Base-by-base conservation (phyloP, 2,113 vertebrate species). In the Sebastes schlegelii region DNA sequence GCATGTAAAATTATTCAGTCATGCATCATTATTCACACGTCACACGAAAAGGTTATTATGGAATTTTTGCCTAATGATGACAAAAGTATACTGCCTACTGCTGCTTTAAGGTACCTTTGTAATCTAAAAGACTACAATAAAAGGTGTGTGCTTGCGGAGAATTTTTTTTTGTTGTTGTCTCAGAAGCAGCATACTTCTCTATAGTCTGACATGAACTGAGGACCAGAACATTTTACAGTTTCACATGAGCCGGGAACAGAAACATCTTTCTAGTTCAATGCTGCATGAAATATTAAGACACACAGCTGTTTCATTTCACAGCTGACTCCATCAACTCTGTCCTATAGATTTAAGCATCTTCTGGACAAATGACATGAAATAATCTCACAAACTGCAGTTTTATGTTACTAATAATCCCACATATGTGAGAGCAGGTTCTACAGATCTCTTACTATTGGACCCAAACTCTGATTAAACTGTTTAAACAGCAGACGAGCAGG, bases 211-310 rank as follows among this genome's bases (percentile, higher is more conserved):
- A 21, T 67, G 23, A 51, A 6, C 19, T 4, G 46, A 60, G 26
- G 26, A 46, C 17, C 55, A 17, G 42, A 34, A 45, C 46, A 49
- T 34, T 10, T 62, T 12, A 17, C 63, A 34, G 6, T 57, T 45
- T 73, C 11, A 17, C 49, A 54, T 23, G 26, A 52, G 19, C 1
- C 1, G 0, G 57, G 52, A 76, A 23, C 8, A 43, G 40, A 69
- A 67, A 68, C 62, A 10, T 21, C 1, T 17, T 69, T 89, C 54
- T 48, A 4, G 16, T 61, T 77, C 45, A 23, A 5, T 0, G 73
- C 74, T 58, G 60, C 60, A 43, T 84, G 17, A 84, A 82, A 80
- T n/a, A 73, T 68, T 46, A 3, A 81, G 80, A 71, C 45, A 71
- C 45, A 4, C 76, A 78, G 79, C 55, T 40, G 82, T 6, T 66